Evolutionary conservation across 37 sponge, comb jelly and placozoan species (phyloP).

Genomic region (Aphrocallistes beatrix): DNA sequence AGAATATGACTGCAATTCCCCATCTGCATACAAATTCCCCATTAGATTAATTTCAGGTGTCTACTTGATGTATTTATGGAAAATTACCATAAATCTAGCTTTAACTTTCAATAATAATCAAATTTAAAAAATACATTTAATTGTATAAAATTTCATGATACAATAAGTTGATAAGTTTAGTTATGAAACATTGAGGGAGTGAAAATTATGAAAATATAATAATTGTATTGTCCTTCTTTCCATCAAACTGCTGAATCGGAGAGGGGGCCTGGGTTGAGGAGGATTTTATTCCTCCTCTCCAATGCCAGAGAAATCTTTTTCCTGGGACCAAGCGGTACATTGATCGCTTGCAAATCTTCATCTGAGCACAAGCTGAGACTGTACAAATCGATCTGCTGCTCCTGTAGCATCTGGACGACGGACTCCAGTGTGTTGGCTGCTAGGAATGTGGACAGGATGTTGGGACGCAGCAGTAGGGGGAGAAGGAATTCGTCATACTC

Average conservation of each 20-base stretch:
- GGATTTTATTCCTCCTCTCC: background rate
- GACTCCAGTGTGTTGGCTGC: background rate
- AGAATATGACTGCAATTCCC: no score
- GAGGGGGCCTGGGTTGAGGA: background rate
- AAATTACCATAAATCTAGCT: no score
- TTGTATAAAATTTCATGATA: no score
- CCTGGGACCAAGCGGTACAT: background rate
- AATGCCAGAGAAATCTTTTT: background rate
- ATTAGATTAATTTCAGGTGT: no score
- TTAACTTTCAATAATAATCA: no score
- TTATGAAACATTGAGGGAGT: no score
- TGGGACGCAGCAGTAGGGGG: conserved; percentile 10
- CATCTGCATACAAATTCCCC: no score
- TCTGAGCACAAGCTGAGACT: background rate
- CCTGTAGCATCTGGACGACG: background rate
- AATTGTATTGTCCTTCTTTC: background rate
- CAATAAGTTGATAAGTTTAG: no score
- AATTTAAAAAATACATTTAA: no score
- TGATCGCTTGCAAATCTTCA: background rate
- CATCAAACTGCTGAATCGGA: background rate
- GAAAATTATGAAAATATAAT: background rate
- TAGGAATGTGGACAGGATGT: conserved; percentile 12
- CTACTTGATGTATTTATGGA: no score
- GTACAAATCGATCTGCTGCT: background rate
- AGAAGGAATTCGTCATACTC: background rate